Evolutionary conservation across 2,888 invertebrate genomes (phyloP), one percentile per base, ranked within the genome.

Genomic region (Tachina fera): DNA sequence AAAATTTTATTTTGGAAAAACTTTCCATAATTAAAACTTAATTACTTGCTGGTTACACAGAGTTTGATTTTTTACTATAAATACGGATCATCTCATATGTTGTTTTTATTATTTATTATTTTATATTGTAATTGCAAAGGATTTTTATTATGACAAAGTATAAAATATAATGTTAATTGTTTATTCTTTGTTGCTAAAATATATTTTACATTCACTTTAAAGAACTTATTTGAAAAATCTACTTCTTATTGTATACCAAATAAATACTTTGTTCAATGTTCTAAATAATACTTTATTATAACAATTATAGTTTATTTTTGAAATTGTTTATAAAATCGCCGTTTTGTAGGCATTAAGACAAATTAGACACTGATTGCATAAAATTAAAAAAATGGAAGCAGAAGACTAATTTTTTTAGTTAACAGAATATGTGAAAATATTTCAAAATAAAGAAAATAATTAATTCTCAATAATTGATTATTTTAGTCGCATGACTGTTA

Each of bases 111-210:
- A 31, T 39, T 58, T 31, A 60, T 60, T 22, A 9, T 39, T 31
- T 43, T 63, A 31, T 56, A 6, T 56, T 9, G 31, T 45, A 49
- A 6, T 11, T 56, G 47, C 22, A 43, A 49, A 60, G 72, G 45
- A 61, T 61, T 74, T 49, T 49, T 8, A 31, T 31, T 31, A 10
- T 56, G 45, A 16, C 14, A 39, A 6, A 39, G 9, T 56, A 22
- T 67, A 16, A 51, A 75, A 63, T 63, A 49, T 49, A 43, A 75
- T 43, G 49, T 13, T 60, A 5, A 61, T 41, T 61, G 49, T 14
- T 63, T 47, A 72, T 13, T 61, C 16, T 60, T 72, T 56, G 16
- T 63, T 63, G 5, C 16, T 19, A 41, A 70, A 53, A 53, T 31
- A 31, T 1, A 22, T 56, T 56, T 56, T 22, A 56, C 13, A 31